Evolutionary conservation across 2,888 invertebrate genomes (phyloP).

Genomic region (Luperina testacea): DNA sequence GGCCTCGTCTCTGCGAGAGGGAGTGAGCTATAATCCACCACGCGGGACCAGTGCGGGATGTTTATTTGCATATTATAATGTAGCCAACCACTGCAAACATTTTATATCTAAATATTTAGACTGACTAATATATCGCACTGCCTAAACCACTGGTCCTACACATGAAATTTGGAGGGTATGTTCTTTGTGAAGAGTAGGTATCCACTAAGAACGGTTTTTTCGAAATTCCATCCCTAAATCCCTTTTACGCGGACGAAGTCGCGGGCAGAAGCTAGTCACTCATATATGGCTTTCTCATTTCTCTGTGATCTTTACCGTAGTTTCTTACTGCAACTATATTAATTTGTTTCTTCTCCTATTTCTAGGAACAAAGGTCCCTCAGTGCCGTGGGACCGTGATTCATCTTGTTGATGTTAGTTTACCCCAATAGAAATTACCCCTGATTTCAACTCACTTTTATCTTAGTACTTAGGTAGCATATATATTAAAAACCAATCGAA

Average conservation of each 20-base stretch:
- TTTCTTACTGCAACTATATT: neutral
- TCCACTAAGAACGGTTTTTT: too few species aligned
- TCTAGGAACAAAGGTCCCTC: too few species aligned
- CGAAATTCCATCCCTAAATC: too few species aligned
- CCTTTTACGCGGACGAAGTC: too few species aligned
- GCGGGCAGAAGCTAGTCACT: neutral
- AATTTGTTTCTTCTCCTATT: neutral
- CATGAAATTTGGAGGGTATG: too few species aligned
- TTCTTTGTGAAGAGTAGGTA: too few species aligned
- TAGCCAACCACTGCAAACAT: neutral
- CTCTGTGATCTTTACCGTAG: neutral
- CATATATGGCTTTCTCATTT: neutral
- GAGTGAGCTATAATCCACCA: too few species aligned
- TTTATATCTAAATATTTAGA: too few species aligned
- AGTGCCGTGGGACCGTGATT: neutral
- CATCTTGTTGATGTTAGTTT: neutral
- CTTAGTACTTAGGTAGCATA: neutral
- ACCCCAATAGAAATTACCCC: neutral
- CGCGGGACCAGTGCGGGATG: neutral
- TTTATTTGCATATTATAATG: neutral
- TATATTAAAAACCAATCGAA: too few species aligned
- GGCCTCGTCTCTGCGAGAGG: too few species aligned
- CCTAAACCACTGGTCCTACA: too few species aligned
- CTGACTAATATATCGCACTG: too few species aligned
- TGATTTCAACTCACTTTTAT: neutral